A percentile compares a stretch with the other conserved stretches of the same genome.
These are phyloP conservation scores for Steatocranus sp. DNA, from an alignment of 2,797 vertebrate species.

Conservation along the genomic window DNA sequence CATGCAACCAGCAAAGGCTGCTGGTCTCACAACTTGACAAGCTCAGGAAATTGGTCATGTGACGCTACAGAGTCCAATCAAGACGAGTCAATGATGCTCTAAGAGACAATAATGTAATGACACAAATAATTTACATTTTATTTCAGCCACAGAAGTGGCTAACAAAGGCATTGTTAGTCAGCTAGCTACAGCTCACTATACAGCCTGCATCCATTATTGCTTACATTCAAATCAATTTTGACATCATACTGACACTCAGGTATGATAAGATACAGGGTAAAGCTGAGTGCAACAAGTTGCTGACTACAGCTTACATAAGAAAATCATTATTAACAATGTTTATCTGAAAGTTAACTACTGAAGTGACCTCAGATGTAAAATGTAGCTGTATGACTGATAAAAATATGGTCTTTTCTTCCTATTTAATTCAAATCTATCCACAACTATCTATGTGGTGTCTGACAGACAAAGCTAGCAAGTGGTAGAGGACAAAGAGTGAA, in stretches of 20 bases:
- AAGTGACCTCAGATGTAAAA: neutral
- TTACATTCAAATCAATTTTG: neutral
- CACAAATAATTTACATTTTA: neutral
- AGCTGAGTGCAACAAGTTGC: neutral
- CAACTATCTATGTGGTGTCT: neutral
- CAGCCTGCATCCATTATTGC: neutral
- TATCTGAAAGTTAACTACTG: neutral
- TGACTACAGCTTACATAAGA: neutral
- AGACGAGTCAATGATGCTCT: neutral
- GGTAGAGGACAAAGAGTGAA: constrained; percentile 1
- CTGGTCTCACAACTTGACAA: neutral
- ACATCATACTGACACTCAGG: neutral
- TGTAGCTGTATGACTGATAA: neutral
- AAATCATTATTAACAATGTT: neutral
- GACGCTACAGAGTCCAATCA: neutral
- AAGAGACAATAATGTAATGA: neutral
- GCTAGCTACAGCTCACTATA: neutral
- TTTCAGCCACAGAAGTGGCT: neutral
- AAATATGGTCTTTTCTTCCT: neutral
- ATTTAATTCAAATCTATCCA: neutral
- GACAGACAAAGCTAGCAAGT: neutral
- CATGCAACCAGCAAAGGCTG: neutral
- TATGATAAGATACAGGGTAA: neutral
- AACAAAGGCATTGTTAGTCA: neutral
- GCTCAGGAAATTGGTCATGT: neutral